Evolutionary conservation across 2,797 vertebrate species (phyloP), one percentile per base, ranked within the genome.

Genomic region (Jordanella pulchra): DNA sequence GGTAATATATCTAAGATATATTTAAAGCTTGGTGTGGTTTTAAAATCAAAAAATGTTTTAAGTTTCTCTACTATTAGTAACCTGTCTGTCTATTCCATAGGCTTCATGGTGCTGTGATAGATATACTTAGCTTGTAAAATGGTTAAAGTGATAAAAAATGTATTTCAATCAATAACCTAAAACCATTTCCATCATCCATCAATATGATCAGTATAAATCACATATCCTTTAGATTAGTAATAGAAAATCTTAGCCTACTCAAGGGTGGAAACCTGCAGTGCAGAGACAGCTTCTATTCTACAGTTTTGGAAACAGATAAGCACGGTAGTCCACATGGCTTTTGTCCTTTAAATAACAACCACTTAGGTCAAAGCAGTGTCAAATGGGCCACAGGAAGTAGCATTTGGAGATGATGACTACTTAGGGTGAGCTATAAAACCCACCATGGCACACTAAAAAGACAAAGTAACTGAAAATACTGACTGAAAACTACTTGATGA

Each of bases 401-500:
- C 45, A 48, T 51, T 51, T 69, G 12, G 18, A 47, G 42, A 48
- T 32, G 53, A 71, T 58, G 27, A 65, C 17, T 42, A 76, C 65
- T 64, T 60, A 7, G 28, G 35, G 54, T 39, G 48, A 18, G 69
- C 45, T 60, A 47, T 51, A 44, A 28, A 53, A 69, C 58, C 23
- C 28, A 32, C 17, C 14, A 42, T 23, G 50, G 25, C n/a, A 25
- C 21, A 12, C 48, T n/a, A 44, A 30, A n/a, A 72, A 50, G 25
- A 50, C 47, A 64, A 28, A 66, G 55, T 17, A 35, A 51, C 56
- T 71, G 18, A 58, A 51, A 71, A 69, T 55, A 54, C 27, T 55
- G 51, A 39, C 12, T 69, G 50, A 50, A 69, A 48, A 67, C 61
- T 76, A 69, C 45, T 61, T 61, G 58, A 63, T n/a, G 35, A 61